Evolutionary conservation across 2,888 invertebrate genomes (phyloP), one percentile per base, ranked within the genome.

Genomic region (Lasioglossum oenotherae): DNA sequence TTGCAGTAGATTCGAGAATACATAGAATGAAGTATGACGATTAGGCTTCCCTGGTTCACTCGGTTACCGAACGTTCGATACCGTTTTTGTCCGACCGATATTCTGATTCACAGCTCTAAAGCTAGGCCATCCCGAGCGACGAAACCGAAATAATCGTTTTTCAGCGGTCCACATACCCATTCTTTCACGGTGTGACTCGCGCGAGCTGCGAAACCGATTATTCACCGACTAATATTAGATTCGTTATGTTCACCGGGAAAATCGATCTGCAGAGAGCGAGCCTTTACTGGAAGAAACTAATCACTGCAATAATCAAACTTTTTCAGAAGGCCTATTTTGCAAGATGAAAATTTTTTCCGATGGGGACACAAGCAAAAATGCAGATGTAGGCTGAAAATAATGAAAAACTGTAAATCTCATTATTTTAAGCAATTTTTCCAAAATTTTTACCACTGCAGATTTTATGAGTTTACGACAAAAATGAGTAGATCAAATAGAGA

Each of bases 171-270:
- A 38, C 35, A 44, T 57, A 49, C 67, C 38, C 38, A 69, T 80
- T 86, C 73, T 79, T 86, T 74, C 69, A 69, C 74, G 75, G 31
- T 60, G 76, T n/a, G 74, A 64, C 67, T 79, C 79, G 84, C 27
- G 67, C 75, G 78, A 78, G 73, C 84, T 78, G 82, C 84, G 81
- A 84, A 84, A 84, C 88, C 88, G 57, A 82, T 90, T 91, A 92
- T 91, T 91, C 91, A 90, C 85, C 85, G 86, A 86, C 90, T 92
- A 91, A 92, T 92, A 91, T 92, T 91, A 91, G 91, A 92, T 89
- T 88, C 78, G 81, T 80, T 73, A 81, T 86, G 86, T 81, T 89
- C 89, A 83, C 84, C 87, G 84, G 80, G 88, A 81, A 88, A 87
- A 87, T 85, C 73, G 73, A 72, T 73, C 74, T 57, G 64, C 78